Percentiles rank a stretch among this genome's conserved stretches.
Evolutionary conservation across 2,888 invertebrate genomes (phyloP).

Genomic region (Lithophane ornitopus): DNA sequence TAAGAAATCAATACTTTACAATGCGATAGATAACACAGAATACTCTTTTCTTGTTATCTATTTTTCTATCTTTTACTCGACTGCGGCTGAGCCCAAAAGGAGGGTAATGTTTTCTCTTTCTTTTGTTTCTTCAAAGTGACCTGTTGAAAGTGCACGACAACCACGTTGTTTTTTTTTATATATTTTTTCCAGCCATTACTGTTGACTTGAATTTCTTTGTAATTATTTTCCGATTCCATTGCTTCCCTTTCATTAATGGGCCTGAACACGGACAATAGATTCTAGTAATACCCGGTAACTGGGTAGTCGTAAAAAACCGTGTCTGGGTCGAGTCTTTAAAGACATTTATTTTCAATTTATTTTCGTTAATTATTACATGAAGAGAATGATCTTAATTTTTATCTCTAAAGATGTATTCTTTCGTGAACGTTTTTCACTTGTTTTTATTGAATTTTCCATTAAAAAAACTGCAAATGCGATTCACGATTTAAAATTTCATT

Average conservation of each 20-base stretch:
- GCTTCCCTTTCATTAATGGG: neutral
- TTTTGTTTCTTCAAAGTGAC: neutral
- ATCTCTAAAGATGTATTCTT: neutral
- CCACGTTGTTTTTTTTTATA: neutral
- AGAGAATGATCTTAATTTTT: too few species aligned
- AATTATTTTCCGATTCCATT: conserved; percentile 1
- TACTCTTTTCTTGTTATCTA: neutral
- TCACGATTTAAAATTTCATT: neutral
- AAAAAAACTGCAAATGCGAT: neutral
- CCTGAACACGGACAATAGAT: neutral
- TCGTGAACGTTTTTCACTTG: neutral
- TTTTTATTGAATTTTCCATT: neutral
- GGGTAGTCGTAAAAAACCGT: neutral
- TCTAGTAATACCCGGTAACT: neutral
- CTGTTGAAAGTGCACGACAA: too few species aligned
- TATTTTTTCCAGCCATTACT: neutral
- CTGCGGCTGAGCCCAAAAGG: neutral
- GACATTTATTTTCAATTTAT: neutral
- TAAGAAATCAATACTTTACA: neutral
- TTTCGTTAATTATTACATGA: neutral
- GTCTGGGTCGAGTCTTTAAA: neutral
- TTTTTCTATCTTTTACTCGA: neutral
- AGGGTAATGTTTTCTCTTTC: neutral
- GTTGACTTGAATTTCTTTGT: conserved; percentile 9
- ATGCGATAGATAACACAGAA: neutral